A percentile compares a stretch with the other conserved stretches of the same genome.
These are phyloP conservation scores for Drosophila macrospina DNA, from an alignment of 2,888 invertebrate species.

Conservation along the genomic window DNA sequence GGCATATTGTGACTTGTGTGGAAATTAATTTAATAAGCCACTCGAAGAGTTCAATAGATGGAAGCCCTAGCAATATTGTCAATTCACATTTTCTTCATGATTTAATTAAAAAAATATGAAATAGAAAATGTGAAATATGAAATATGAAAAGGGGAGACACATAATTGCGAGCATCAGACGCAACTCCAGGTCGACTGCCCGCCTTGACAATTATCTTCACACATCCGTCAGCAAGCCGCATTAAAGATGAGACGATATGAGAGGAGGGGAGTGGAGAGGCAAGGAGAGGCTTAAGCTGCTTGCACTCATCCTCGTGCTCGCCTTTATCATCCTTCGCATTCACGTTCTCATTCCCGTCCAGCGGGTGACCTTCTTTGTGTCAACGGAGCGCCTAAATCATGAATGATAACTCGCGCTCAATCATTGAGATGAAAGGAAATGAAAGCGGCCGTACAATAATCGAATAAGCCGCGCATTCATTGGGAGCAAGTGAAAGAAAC, in stretches of 20 bases:
- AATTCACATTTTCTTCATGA: constrained; percentile 22
- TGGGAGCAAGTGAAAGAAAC: constrained; percentile 67
- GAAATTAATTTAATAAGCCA: constrained; percentile 47
- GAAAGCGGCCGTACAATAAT: constrained; percentile 75
- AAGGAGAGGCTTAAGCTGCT: constrained; percentile 64
- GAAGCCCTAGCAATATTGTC: constrained; percentile 62
- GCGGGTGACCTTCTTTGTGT: constrained; percentile 57
- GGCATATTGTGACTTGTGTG: background rate
- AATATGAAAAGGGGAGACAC: constrained; percentile 48
- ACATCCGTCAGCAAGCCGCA: constrained; percentile 47
- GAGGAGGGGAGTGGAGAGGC: too few relatives aligned
- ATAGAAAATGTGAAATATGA: constrained; percentile 51
- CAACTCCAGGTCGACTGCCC: constrained; percentile 21
- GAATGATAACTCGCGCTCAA: constrained; percentile 78
- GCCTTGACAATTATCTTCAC: constrained; percentile 76
- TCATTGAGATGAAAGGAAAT: constrained; percentile 73
- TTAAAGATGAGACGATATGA: background rate
- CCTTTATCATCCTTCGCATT: constrained; percentile 15
- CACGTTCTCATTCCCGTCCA: constrained; percentile 24
- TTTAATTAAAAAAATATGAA: constrained; percentile 64
- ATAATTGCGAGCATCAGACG: constrained; percentile 34
- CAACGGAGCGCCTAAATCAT: constrained; percentile 66
- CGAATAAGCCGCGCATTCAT: constrained; percentile 79
- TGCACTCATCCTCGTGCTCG: constrained; percentile 40
- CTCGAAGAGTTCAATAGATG: constrained; percentile 11